phyloP scores from a whole-genome alignment of 2,888 invertebrate genomes.

The Poecilus cupreus region DNA sequence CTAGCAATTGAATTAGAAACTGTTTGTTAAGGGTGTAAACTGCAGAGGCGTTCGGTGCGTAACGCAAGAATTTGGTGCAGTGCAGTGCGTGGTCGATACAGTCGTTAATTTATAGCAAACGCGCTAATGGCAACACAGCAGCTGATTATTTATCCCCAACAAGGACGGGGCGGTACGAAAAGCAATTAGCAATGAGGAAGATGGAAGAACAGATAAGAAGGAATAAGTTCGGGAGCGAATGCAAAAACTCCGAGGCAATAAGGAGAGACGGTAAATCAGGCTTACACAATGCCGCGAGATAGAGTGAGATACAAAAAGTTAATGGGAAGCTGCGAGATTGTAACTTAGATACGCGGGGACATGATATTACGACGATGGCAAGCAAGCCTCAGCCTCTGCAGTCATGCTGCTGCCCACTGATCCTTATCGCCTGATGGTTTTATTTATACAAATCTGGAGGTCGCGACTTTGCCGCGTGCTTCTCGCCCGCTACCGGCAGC shows the following conservation, averaged over 20 bases:
- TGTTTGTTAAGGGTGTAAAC: background rate
- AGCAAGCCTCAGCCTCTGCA: background rate
- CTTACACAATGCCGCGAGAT: slow-evolving; percentile 65
- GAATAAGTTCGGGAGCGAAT: slow-evolving; percentile 64
- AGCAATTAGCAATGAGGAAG: slow-evolving; percentile 66
- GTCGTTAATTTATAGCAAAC: slow-evolving; percentile 68
- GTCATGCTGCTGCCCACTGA: slow-evolving; percentile 40
- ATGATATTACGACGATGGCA: slow-evolving; percentile 48
- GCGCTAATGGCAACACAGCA: slow-evolving; percentile 68
- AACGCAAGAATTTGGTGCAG: background rate
- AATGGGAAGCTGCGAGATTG: slow-evolving; percentile 65
- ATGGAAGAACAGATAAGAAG: slow-evolving; percentile 64
- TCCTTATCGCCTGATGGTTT: slow-evolving; percentile 55
- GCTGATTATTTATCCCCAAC: slow-evolving; percentile 68
- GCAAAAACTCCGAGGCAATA: slow-evolving; percentile 67
- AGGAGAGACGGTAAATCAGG: slow-evolving; percentile 65
- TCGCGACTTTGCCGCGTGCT: background rate
- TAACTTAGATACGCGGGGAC: slow-evolving; percentile 63
- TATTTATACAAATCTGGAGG: slow-evolving; percentile 55
- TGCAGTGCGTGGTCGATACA: slow-evolving; percentile 6
- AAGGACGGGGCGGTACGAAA: slow-evolving; percentile 64
- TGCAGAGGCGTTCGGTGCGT: slow-evolving; percentile 3
- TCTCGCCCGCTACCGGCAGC: background rate
- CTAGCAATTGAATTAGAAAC: slow-evolving; percentile 6
- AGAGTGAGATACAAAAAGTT: slow-evolving; percentile 64